phyloP scores from a whole-genome alignment of 2,797 vertebrate genomes.

The Sphenopsis melanotis region DNA sequence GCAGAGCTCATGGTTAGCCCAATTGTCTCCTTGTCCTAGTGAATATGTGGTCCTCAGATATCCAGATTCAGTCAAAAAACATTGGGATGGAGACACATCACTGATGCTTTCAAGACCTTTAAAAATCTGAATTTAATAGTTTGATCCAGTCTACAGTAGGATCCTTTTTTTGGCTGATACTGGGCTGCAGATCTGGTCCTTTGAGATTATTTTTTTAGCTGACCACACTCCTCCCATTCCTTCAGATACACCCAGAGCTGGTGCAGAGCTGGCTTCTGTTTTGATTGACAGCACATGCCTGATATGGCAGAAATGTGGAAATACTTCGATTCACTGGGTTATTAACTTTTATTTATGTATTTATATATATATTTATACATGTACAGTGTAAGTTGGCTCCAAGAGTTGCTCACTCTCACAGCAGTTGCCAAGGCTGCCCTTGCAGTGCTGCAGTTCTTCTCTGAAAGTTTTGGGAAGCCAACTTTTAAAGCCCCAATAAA shows the following conservation, averaged over 20 bases:
- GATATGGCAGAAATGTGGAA: neutral
- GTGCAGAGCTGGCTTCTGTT: neutral
- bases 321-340: neutral
- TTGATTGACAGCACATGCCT: neutral
- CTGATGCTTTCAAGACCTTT: neutral
- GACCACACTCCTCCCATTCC: neutral
- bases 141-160: neutral
- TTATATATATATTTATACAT: neutral
- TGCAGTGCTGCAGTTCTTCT: neutral
- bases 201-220: neutral
- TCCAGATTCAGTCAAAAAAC: neutral
- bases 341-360: neutral
- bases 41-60: neutral
- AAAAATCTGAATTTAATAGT: neutral
- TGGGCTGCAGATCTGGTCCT: neutral
- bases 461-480: neutral
- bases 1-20: neutral
- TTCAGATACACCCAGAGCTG: neutral
- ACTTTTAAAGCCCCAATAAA: slow-evolving; percentile 31
- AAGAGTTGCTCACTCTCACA: neutral
- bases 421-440: neutral
- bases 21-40: neutral
- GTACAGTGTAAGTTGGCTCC: neutral
- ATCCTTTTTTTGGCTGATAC: neutral
- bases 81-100: neutral